phyloP scores from a whole-genome alignment of 2,888 invertebrate species.

The Priapulus caudatus region DNA sequence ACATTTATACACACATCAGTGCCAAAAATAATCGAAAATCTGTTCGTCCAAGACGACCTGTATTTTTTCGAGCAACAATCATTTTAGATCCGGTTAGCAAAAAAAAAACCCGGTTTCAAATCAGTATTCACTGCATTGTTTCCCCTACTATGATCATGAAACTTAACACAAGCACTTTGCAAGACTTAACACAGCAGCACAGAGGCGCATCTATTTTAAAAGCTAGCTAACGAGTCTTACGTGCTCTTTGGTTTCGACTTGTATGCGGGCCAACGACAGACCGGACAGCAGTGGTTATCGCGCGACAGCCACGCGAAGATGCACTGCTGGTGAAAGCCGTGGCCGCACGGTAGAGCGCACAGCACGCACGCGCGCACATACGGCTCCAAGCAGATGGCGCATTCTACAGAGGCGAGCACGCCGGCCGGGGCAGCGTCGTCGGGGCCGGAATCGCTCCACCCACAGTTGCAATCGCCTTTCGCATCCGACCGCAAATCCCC shows the following conservation, averaged over 20 bases:
- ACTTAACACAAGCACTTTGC: too few species aligned
- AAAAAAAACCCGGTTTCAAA: too few species aligned
- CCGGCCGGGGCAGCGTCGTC: slow-evolving; percentile 27
- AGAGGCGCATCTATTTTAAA: too few species aligned
- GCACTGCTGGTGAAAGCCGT: slow-evolving; percentile 44
- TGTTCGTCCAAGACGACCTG: too few species aligned
- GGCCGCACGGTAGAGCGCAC: slow-evolving; percentile 45
- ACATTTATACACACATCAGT: too few species aligned
- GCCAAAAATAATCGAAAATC: too few species aligned
- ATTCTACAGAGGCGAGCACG: slow-evolving; percentile 37
- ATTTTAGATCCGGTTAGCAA: too few species aligned
- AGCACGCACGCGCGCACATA: slow-evolving; percentile 36
- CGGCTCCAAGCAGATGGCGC: slow-evolving; percentile 44
- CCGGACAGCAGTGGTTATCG: slow-evolving; percentile 45
- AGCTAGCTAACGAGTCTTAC: too few species aligned
- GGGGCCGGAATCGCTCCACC: not conserved
- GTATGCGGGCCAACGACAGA: slow-evolving; percentile 46
- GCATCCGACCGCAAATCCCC: not conserved
- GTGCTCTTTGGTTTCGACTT: slow-evolving; percentile 25
- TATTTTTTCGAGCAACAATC: too few species aligned
- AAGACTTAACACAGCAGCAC: too few species aligned
- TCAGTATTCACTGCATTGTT: too few species aligned
- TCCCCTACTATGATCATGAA: too few species aligned
- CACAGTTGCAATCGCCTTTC: not conserved
- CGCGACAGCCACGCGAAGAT: slow-evolving; percentile 43